Conservation (phyloP, 1,140 invertebrate genomes). For the Trichonephila clavata region DNA sequence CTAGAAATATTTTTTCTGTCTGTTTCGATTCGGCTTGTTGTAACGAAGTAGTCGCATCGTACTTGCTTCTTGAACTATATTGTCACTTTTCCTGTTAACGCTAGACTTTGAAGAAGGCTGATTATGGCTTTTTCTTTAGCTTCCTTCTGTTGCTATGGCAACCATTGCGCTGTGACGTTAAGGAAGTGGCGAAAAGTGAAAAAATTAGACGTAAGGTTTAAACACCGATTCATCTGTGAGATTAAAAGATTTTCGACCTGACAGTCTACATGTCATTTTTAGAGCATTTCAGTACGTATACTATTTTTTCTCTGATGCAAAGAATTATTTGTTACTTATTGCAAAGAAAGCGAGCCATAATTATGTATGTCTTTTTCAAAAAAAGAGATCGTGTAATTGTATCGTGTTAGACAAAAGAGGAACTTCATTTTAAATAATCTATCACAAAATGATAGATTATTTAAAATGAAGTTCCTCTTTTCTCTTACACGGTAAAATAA, state of each 20-base stretch:
- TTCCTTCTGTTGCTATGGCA: conserved; percentile 28
- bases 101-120: conserved; percentile 60
- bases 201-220: background rate
- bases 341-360: too few relatives aligned
- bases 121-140: background rate
- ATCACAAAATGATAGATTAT: too few relatives aligned
- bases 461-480: too few relatives aligned
- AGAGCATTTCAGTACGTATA: background rate
- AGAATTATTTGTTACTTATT: background rate
- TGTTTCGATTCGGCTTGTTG: background rate
- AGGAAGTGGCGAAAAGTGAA: background rate
- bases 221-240: conserved; percentile 16
- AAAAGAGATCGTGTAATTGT: too few relatives aligned
- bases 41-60: conserved; percentile 14
- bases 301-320: background rate
- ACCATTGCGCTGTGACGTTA: conserved; percentile 44
- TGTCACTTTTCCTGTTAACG: conserved; percentile 59
- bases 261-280: conserved; percentile 25
- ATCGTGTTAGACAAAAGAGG: too few relatives aligned
- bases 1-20: background rate
- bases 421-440: too few relatives aligned
- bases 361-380: too few relatives aligned
- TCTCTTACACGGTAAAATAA: too few relatives aligned
- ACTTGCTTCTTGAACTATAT: conserved; percentile 25
- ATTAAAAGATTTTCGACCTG: conserved; percentile 36